Conservation (phyloP, 92 coral and sea anemone genomes). For the Bergia sp. region DNA sequence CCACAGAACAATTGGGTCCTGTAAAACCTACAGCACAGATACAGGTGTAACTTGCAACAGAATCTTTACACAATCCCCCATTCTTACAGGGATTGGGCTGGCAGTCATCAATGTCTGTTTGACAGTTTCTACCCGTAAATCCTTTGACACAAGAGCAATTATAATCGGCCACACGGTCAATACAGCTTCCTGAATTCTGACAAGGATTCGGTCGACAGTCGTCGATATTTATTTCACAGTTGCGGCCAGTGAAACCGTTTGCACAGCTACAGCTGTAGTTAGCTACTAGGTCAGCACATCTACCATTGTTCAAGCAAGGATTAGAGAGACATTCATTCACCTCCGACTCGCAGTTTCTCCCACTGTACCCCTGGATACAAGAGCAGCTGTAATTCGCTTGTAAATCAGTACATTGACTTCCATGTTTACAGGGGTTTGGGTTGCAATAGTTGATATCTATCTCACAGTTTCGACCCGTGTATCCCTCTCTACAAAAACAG, state of each 20-base stretch:
- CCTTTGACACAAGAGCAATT: constrained; percentile 65
- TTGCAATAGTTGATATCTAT: constrained; percentile 62
- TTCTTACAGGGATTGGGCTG: constrained; percentile 62
- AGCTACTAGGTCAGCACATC: constrained; percentile 57
- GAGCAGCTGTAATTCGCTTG: constrained; percentile 59
- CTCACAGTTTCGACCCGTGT: constrained; percentile 61
- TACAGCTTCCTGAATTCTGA: constrained; percentile 61
- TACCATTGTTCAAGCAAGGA: constrained; percentile 65
- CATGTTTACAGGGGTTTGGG: constrained; percentile 63
- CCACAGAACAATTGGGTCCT: constrained; percentile 56
- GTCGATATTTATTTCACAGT: constrained; percentile 63
- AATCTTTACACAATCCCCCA: constrained; percentile 61
- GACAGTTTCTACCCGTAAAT: constrained; percentile 66
- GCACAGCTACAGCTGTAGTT: constrained; percentile 67
- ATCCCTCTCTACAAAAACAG: constrained; percentile 66
- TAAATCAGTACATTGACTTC: constrained; percentile 61
- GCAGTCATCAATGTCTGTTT: constrained; percentile 68
- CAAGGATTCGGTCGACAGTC: constrained; percentile 74
- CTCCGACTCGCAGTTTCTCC: constrained; percentile 61
- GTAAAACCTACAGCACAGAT: constrained; percentile 62
- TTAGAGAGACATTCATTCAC: constrained; percentile 64
- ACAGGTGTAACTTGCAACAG: constrained; percentile 56
- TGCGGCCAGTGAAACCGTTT: constrained; percentile 67
- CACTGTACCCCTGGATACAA: constrained; percentile 63
- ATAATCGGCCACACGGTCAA: constrained; percentile 60